These are phyloP conservation scores for Pangasianodon hypophthalmus DNA, from an alignment of 2,113 vertebrate genomes.

Conservation along the genomic window DNA sequence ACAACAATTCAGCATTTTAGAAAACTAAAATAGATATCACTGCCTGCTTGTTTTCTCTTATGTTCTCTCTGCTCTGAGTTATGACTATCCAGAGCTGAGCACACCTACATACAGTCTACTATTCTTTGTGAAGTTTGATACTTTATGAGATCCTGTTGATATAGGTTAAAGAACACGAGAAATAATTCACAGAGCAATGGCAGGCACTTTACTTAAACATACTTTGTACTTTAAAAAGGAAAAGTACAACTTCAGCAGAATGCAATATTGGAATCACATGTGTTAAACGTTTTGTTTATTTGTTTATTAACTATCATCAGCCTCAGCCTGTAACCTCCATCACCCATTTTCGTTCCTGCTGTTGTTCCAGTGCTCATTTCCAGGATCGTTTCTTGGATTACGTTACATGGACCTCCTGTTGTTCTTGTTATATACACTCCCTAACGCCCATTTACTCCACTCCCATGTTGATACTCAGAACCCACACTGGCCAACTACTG, in stretches of 20 bases:
- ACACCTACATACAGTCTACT: not conserved
- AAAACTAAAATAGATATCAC: not conserved
- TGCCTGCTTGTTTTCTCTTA: too few species aligned
- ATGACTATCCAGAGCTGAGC: not conserved
- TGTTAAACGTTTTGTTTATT: not conserved
- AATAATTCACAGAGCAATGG: not conserved
- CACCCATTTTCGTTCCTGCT: not conserved
- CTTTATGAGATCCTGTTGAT: not conserved
- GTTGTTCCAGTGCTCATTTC: not conserved
- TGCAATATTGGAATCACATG: not conserved
- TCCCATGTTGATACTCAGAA: not conserved
- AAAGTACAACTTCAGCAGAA: not conserved
- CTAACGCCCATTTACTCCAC: not conserved
- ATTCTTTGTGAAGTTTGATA: too few species aligned
- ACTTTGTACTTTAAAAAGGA: not conserved
- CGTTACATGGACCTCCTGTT: not conserved
- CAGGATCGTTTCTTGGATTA: not conserved
- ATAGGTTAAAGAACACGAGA: not conserved
- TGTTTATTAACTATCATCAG: not conserved
- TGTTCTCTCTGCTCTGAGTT: not conserved
- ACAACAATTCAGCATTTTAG: not conserved
- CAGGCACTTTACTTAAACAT: not conserved
- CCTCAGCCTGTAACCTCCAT: not conserved
- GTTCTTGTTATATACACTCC: not conserved
- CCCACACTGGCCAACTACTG: not conserved